Base-by-base conservation (phyloP, 2,888 invertebrate genomes). In the Zhuqinia jingwanae region DNA sequence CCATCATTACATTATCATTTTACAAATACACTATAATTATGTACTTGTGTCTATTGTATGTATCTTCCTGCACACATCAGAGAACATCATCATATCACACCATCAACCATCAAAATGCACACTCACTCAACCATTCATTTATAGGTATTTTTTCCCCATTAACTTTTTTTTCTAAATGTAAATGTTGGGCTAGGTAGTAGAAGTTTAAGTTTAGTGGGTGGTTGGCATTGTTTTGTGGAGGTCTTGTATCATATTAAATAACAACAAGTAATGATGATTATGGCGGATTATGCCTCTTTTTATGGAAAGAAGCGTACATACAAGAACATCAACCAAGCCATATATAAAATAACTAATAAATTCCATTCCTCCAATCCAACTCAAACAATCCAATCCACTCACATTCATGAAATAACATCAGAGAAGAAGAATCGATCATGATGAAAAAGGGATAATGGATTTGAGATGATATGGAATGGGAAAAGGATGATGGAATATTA, bases 171-270 rank as follows among this genome's bases (percentile, higher is more conserved):
- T 36, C 5, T 76, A 30, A 20, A 30, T 42, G 58, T 42, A 22
- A 25, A 30, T 81, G 81, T 81, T 81, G 73, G 81, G 81, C 70
- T 81, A 81, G 81, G 81, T 81, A 81, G 81, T 77, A 58, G 47
- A 17, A 63, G 42, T 68, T 58, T 60, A 17, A 63, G 20, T 68
- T 58, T 60, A 73, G 81, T 73, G 81, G 70, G 81, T 45, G 81
- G 81, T 36, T 36, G 36, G 36, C 36, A 36, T 13, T 25, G 50
- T 50, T 75, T 81, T 70, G 58, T 81, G 81, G 81, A 81, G 81
- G 81, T 81, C 81, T 81, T 58, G 45, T 47, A 15, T 30, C 20
- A 45, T 25, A 47, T 50, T 77, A 77, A 42, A 56, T 77, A 76
- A 15, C 58, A 56, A 76, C 53, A 11, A 36, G 42, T 50, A 58